These are phyloP conservation scores for Plemyria rubiginata DNA, from an alignment of 2,888 invertebrate species.

Conservation along the genomic window DNA sequence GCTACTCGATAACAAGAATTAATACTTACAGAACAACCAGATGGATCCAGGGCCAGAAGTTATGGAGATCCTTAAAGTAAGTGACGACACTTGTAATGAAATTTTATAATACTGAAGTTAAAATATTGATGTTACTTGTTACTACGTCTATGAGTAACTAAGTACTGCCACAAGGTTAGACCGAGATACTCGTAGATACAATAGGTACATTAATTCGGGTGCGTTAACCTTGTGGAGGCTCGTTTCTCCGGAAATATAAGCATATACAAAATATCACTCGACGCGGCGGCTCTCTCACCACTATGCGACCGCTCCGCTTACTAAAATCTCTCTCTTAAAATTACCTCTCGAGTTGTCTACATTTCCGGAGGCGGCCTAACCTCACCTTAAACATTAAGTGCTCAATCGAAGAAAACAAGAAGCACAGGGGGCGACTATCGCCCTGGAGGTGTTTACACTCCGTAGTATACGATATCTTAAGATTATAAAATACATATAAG, in stretches of 20 bases:
- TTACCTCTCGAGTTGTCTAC: constrained; percentile 46
- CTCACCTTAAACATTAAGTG: constrained; percentile 51
- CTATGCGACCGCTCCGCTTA: constrained; percentile 33
- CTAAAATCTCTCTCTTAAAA: constrained; percentile 54
- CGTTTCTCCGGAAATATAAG: constrained; percentile 59
- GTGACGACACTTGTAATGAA: constrained; percentile 51
- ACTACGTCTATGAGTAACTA: constrained; percentile 54
- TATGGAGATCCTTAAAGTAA: constrained; percentile 41
- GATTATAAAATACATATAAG: constrained; percentile 72
- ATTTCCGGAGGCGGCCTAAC: constrained; percentile 59
- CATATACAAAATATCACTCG: constrained; percentile 34
- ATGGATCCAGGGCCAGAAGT: constrained; percentile 24
- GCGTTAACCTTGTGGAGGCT: constrained; percentile 56
- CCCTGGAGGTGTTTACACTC: constrained; percentile 66
- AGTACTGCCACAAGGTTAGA: constrained; percentile 53
- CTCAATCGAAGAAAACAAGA: constrained; percentile 79
- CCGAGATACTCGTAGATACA: constrained; percentile 54
- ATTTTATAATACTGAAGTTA: constrained; percentile 47
- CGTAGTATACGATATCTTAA: constrained; percentile 78
- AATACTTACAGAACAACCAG: constrained; percentile 20
- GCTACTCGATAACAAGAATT: constrained; percentile 24
- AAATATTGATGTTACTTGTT: constrained; percentile 58
- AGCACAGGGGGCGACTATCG: constrained; percentile 75
- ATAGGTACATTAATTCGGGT: constrained; percentile 64
- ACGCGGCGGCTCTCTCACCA: not conserved